Base-by-base conservation (phyloP, 2,888 invertebrate species). In the Lasioglossum oenotherae region DNA sequence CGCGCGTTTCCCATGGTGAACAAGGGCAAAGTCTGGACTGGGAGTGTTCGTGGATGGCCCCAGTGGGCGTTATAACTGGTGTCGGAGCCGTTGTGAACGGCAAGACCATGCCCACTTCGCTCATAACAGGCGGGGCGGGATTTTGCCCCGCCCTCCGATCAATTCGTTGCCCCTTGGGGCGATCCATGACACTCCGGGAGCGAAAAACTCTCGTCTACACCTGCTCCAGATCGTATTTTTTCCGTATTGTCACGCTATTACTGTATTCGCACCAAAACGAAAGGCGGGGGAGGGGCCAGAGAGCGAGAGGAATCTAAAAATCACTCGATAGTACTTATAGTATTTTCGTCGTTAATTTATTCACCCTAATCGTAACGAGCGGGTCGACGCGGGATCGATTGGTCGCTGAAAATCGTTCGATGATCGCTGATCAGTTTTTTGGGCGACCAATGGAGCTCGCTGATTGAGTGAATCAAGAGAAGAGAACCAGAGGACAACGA, bases 291-390 rank as follows among this genome's bases (percentile, higher is more conserved):
- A n/a, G 44, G 41, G 67, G 71, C 64, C 64, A 67, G 71, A 69
- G 60, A 46, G 76, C 46, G 81, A 83, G 78, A 77, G 78, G 75
- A 72, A 80, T 80, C 81, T 77, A 77, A 89, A 44, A 90, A 91
- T 57, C 90, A 92, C 92, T 91, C 94, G 38, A 93, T 76, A 82
- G 94, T 94, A 94, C 94, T 94, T 94, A 94, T 94, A 94, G 93
- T 93, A 92, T 93, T 94, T 91, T 92, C 93, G 92, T 92, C 91
- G 91, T 94, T 94, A 93, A 94, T 94, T 95, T 94, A 94, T 94
- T 93, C 92, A 93, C 91, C 92, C 88, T 92, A 91, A 92, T 85
- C 78, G 81, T 86, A 85, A 81, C 86, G 83, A 38, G 78, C 71
- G 77, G 80, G 85, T 81, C 80, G 73, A n/a, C 4, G 31, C 38